Conservation (phyloP, 2,797 vertebrate genomes). For the Megalops cyprinoides region DNA sequence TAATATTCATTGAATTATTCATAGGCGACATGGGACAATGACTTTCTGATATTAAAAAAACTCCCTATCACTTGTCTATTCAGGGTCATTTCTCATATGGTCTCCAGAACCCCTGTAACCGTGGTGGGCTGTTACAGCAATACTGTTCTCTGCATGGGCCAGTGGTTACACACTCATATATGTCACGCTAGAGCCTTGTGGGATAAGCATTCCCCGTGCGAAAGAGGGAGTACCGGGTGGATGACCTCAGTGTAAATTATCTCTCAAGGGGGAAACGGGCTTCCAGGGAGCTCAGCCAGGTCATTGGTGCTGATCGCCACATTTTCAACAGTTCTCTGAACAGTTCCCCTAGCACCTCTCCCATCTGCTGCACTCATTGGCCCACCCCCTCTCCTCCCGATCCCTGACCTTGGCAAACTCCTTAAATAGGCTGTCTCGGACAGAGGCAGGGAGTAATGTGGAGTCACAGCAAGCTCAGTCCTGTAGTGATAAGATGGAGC, state of each 20-base stretch:
- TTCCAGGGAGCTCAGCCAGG: neutral
- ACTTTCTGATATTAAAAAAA: neutral
- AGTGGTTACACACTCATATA: neutral
- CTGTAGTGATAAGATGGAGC: no score
- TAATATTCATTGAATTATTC: neutral
- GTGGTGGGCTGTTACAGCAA: neutral
- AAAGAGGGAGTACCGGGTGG: neutral
- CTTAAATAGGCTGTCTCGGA: neutral
- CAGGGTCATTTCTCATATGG: neutral
- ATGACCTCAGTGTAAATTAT: neutral
- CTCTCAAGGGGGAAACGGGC: neutral
- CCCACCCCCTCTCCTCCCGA: neutral
- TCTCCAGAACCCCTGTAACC: neutral
- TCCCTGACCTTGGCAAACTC: conserved; percentile 1
- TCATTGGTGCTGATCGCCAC: neutral
- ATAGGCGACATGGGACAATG: neutral
- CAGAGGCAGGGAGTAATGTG: no score
- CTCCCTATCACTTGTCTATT: neutral
- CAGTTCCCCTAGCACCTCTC: neutral
- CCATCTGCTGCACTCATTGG: neutral
- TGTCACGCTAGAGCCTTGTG: neutral
- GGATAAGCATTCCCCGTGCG: neutral
- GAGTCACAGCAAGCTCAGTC: no score
- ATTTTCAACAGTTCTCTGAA: neutral
- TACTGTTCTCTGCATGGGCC: neutral